phyloP scores from a whole-genome alignment of 64 coral and sea anemone genomes.

The Montipora sp. region DNA sequence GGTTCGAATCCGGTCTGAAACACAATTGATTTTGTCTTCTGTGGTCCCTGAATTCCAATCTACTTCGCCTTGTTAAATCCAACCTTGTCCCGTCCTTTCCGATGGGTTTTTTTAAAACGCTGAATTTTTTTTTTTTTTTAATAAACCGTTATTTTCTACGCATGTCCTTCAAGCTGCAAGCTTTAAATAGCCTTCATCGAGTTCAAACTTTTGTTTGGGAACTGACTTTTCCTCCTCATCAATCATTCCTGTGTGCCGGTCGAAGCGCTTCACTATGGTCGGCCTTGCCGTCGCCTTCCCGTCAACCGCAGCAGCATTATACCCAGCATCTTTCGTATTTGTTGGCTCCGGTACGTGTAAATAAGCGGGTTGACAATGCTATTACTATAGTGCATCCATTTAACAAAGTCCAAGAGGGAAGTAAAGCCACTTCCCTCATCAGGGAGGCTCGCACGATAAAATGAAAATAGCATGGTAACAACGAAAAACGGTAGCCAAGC shows the following conservation, averaged over 20 bases:
- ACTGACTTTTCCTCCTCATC: too few species aligned
- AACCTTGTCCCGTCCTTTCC: neutral
- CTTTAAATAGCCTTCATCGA: too few species aligned
- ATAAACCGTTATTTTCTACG: too few species aligned
- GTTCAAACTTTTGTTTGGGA: too few species aligned
- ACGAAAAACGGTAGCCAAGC: constrained; percentile 69
- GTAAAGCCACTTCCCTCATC: neutral
- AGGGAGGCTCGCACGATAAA: constrained; percentile 11
- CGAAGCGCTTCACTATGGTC: neutral
- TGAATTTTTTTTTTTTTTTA: too few species aligned
- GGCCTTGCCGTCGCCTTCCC: neutral
- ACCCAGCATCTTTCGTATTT: constrained; percentile 46
- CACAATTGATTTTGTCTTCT: too few species aligned
- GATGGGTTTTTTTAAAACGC: too few species aligned
- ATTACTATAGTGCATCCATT: constrained; percentile 84
- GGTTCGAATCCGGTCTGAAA: too few species aligned
- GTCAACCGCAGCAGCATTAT: neutral
- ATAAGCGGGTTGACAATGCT: constrained; percentile 68
- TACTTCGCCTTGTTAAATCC: too few species aligned
- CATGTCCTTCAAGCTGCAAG: too few species aligned
- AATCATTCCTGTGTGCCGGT: neutral
- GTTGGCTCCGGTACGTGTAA: constrained; percentile 64
- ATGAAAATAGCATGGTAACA: constrained; percentile 20
- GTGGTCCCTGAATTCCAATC: too few species aligned
- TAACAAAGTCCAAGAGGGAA: constrained; percentile 59